Evolutionary conservation across 1,140 invertebrate genomes (phyloP).

Genomic region (Panagrolaimus sp.): DNA sequence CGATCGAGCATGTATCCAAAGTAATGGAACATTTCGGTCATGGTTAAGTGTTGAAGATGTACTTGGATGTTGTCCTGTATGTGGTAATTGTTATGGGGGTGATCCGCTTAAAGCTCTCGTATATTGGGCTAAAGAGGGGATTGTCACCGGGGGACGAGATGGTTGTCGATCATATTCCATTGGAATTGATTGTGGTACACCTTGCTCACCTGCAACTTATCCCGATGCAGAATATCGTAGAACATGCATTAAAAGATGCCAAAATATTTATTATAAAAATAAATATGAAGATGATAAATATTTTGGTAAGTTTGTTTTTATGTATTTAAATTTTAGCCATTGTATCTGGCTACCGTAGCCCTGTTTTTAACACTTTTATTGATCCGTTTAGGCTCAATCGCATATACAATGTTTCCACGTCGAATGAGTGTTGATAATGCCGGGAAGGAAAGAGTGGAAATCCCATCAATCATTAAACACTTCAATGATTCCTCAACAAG

Average conservation of each 20-base stretch:
- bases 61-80: slow-evolving; percentile 52
- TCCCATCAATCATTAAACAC: slow-evolving; percentile 49
- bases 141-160: slow-evolving; percentile 55
- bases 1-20: slow-evolving; percentile 52
- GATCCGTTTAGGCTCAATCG: slow-evolving; percentile 53
- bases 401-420: slow-evolving; percentile 55
- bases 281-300: slow-evolving; percentile 53
- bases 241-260: slow-evolving; percentile 45
- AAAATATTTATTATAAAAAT: slow-evolving; percentile 53
- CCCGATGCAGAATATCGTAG: slow-evolving; percentile 43
- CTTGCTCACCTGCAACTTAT: slow-evolving; percentile 52
- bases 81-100: slow-evolving; percentile 56
- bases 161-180: slow-evolving; percentile 53
- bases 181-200: slow-evolving; percentile 48
- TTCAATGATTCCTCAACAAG: slow-evolving; percentile 42
- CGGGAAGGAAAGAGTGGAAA: slow-evolving; percentile 39
- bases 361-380: not conserved
- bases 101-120: slow-evolving; percentile 52
- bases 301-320: no score
- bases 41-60: slow-evolving; percentile 49
- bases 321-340: no score
- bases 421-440: slow-evolving; percentile 53
- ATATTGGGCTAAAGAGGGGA: slow-evolving; percentile 51
- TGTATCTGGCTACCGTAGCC: not conserved
- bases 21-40: slow-evolving; percentile 48